Evolutionary conservation across 2,113 vertebrate genomes (phyloP), one percentile per base, ranked within the genome.

Genomic region (Leuciscus idus): DNA sequence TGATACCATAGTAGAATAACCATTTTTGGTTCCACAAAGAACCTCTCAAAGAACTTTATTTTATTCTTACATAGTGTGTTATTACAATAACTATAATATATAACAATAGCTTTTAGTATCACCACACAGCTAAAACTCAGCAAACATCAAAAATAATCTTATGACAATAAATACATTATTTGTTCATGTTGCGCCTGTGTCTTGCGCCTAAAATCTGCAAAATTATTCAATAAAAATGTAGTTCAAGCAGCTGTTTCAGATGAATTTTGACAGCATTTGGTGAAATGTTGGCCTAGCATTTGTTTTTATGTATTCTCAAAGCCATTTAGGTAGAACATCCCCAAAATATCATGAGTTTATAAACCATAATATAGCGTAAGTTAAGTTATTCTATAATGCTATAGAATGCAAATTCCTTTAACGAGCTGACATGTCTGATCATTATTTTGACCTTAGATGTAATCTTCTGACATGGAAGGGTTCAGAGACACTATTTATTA

Each of bases 391-490:
- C 55, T 57, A 75, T n/a, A n/a, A 6, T n/a, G 8, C 23, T 46
- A 12, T n/a, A n/a, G 23, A 46, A 73, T 13, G 2, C 43, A 26
- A 26, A 74, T 26, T 48, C 23, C 43, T 74, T 46, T 23, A 7
- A 74, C 2, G 2, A 74, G 21, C 72, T 26, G 19, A 36, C 4
- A 73, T 43, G 23, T 43, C 36, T 43, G 9, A 46, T 74, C 23
- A 26, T 74, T 48, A 74, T n/a, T n/a, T 73, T 74, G 39, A 74
- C 72, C 39, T 74, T 48, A 11, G 68, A 72, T 39, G 33, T 72
- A 1, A 43, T 72, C 36, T 61, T 6, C 30, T 39, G 55, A n/a
- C 30, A 80, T 2, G 57, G 12, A 72, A 43, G 26, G 59, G 9
- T 26, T 48, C 4, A 81, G 3, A 21, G 21, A 73, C 70, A 73